Base-by-base conservation (phyloP, 2,113 vertebrate species). In the Anarrhichthys ocellatus region DNA sequence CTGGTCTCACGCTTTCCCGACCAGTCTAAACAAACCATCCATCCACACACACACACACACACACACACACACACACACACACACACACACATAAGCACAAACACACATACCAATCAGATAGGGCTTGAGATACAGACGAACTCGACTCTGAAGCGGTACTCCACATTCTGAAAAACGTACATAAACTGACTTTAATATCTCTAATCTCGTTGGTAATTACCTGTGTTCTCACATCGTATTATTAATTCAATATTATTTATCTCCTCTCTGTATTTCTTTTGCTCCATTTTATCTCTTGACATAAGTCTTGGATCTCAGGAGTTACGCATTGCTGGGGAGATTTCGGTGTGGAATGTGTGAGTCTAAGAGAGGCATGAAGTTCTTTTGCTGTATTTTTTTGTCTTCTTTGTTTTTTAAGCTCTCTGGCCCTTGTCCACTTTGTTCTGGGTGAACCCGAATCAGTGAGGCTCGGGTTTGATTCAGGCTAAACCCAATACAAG, bases 11-110 rank as follows among this genome's bases (percentile, higher is more conserved):
- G 91, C 92, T 94, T 89, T 88, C 84, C 92, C 72, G 75, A 94
- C 86, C 89, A 94, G 92, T 90, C 93, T 93, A 95, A 95, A 95
- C 92, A 95, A 94, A 92, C 89, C 75, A 59, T 88, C 89, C 75
- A 59, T 88, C 82, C 83, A 89, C 67, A 83, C 56, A 77, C 67
- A 86, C 63, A 61, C 76, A 74, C 76, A 75, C 14, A 76, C 3
- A 69, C 36, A 56, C 65, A 89, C 84, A 88, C 64, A 84, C 80
- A 88, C 77, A 83, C 74, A 89, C 67, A 83, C 56, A 77, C 67
- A 86, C 63, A 61, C 76, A 74, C 76, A 75, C 14, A 75, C 3
- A 27, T 36, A 42, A 75, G 56, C 58, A 61, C 86, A 89, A 66
- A 85, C 79, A 84, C 79, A 84, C 76, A 86, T 76, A 83, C 77